Base-by-base conservation (phyloP, 2,888 invertebrate species). In the Saturnia japonica region DNA sequence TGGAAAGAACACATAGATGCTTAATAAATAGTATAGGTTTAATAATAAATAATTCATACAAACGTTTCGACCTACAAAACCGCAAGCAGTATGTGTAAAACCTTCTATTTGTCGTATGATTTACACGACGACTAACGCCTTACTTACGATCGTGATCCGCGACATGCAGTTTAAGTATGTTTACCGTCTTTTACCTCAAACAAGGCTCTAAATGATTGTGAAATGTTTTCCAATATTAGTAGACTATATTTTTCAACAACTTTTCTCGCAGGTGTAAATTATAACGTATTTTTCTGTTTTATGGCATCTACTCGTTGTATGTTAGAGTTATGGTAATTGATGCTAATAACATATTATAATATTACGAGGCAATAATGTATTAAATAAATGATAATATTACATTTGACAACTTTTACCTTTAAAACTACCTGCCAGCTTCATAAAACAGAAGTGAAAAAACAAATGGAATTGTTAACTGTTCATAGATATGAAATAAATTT, bases 121-220 rank as follows among this genome's bases (percentile, higher is more conserved):
- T 54, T 40, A 51, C 68, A 51, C 64, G 34, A 40, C 40, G 40
- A 68, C 68, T 71, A 71, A n/a, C 64, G 51, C 68, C n/a, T 68
- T 14, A 64, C 45, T 40, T 68, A 57, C 67, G 47, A 67, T 70
- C 70, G 25, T 70, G 66, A 57, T 66, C 64, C n/a, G 51, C 42
- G 68, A 64, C 47, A 64, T 64, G 25, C 40, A 62, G 40, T 54
- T n/a, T 25, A 43, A 70, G 34, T 34, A 64, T 70, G 45, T 68
- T 71, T 68, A 60, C 54, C 47, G 64, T 45, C 64, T 51, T 47
- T 25, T 67, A 43, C 57, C 57, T 42, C 42, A 54, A 68, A 71
- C 25, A 71, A 68, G 71, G 68, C 68, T 64, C 68, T 71, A 71
- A 71, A 71, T 47, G 34, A 11, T 25, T 22, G 51, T 34, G 64